These are phyloP conservation scores for Rhizomys pruinosus DNA, from an alignment of 2,113 vertebrate species.

Conservation along the genomic window DNA sequence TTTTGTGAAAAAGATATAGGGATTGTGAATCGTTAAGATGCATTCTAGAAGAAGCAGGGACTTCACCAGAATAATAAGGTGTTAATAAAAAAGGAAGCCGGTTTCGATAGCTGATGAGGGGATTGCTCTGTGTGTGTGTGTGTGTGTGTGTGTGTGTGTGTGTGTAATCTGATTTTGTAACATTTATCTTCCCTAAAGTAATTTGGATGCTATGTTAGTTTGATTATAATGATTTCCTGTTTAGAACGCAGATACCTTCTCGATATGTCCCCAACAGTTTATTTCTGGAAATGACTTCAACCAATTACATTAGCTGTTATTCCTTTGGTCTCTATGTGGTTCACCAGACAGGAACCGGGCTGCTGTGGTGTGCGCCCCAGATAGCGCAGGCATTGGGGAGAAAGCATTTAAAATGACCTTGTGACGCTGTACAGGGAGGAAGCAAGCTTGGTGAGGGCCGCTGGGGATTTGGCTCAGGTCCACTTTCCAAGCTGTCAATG, in stretches of 20 bases:
- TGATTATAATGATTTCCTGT: constrained; percentile 71
- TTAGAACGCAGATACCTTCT: constrained; percentile 67
- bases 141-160: constrained; percentile 59
- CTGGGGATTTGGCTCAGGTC: neutral
- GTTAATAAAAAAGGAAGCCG: constrained; percentile 59
- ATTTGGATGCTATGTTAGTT: constrained; percentile 60
- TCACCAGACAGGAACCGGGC: constrained; percentile 73
- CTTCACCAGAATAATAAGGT: neutral
- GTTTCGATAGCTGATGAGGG: constrained; percentile 23
- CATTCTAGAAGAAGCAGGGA: constrained; percentile 29
- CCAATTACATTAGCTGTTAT: constrained; percentile 67
- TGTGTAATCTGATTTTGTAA: constrained; percentile 67
- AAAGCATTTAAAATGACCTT: constrained; percentile 27
- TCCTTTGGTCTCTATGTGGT: constrained; percentile 61
- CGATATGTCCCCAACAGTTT: constrained; percentile 40
- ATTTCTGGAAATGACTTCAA: constrained; percentile 79
- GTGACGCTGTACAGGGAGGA: neutral
- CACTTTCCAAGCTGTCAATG: neutral
- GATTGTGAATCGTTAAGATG: neutral
- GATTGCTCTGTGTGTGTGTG: constrained; percentile 39
- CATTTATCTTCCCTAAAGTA: constrained; percentile 57
- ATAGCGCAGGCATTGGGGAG: neutral
- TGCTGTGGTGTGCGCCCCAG: neutral
- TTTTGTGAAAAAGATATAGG: neutral
- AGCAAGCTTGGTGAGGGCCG: neutral